These are phyloP conservation scores for Luscinia luscinia DNA, from an alignment of 2,797 vertebrate genomes.

Conservation along the genomic window DNA sequence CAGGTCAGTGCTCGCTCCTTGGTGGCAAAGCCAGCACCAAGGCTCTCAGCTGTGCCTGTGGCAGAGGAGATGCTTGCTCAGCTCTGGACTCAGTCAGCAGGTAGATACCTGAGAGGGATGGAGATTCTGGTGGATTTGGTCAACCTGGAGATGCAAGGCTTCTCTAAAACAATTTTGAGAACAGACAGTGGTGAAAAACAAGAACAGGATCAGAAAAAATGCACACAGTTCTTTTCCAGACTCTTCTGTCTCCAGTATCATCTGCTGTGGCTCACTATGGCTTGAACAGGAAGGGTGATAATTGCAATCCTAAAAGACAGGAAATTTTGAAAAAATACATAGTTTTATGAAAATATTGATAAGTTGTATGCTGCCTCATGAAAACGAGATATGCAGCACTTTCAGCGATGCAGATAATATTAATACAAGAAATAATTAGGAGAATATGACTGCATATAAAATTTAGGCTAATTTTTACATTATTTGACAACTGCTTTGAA, in stretches of 20 bases:
- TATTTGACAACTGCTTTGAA: neutral
- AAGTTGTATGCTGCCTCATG: neutral
- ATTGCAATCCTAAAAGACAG: neutral
- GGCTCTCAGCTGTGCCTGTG: neutral
- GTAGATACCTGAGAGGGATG: neutral
- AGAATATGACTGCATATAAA: neutral
- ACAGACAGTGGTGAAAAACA: neutral
- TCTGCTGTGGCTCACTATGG: neutral
- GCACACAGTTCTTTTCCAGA: neutral
- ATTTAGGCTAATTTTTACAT: neutral
- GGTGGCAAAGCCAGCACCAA: fast-evolving
- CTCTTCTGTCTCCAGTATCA: neutral
- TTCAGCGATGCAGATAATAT: neutral
- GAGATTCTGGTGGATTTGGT: neutral
- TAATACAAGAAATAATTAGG: neutral
- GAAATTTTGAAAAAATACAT: neutral
- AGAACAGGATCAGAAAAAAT: neutral
- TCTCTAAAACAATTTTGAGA: neutral
- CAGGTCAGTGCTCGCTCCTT: neutral
- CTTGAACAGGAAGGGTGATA: neutral
- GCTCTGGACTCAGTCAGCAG: neutral
- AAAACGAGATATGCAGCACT: neutral
- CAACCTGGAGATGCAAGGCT: neutral
- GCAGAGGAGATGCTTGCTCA: neutral
- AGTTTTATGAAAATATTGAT: neutral